These are phyloP conservation scores for Dioctria rufipes DNA, from an alignment of 2,888 invertebrate species.

Conservation along the genomic window DNA sequence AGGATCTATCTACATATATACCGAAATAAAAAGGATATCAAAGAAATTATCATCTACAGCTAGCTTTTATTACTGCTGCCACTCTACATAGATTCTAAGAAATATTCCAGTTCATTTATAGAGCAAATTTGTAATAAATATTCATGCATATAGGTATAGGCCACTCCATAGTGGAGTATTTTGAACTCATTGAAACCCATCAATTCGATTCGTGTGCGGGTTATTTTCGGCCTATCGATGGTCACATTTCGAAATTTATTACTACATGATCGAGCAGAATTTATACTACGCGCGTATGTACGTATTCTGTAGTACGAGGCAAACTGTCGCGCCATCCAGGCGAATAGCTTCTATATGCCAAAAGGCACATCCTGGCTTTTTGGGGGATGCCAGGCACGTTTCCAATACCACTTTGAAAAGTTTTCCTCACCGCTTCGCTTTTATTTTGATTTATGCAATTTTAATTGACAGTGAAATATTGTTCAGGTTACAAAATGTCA, in stretches of 20 bases:
- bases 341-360: no score
- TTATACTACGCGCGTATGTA: neutral
- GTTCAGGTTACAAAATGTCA: constrained; percentile 59
- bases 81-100: no score
- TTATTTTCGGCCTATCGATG: constrained; percentile 45
- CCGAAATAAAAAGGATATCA: neutral
- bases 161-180: neutral
- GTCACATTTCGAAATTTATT: constrained; percentile 40
- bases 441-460: constrained; percentile 59
- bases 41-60: neutral
- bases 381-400: constrained; percentile 19
- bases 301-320: neutral
- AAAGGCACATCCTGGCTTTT: neutral
- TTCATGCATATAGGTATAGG: constrained; percentile 23
- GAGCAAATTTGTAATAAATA: constrained; percentile 46
- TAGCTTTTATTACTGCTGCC: no score
- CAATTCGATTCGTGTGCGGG: neutral
- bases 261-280: constrained; percentile 29
- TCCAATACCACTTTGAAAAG: neutral
- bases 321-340: neutral
- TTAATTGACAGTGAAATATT: constrained; percentile 61
- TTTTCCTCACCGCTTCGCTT: constrained; percentile 38
- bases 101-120: constrained; percentile 33
- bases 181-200: neutral
- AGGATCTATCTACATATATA: neutral